Percentiles rank a stretch among this genome's conserved stretches.
phyloP scores from a whole-genome alignment of 2,113 vertebrate species.

The Phalacrocorax carbo region DNA sequence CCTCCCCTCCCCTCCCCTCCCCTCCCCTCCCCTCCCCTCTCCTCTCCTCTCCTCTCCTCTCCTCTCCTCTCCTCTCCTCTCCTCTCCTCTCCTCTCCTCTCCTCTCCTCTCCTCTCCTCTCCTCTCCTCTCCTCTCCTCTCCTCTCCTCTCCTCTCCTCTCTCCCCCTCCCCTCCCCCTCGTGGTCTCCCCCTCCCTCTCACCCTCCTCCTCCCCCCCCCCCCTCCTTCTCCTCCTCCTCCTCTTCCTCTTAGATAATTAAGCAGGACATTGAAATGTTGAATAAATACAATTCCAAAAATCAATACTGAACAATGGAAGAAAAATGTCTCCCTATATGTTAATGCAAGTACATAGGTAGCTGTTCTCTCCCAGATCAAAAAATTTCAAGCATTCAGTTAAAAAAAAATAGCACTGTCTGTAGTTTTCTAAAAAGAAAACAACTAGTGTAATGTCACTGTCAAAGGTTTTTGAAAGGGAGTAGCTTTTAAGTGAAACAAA shows the following conservation, averaged over 20 bases:
- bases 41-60: too few relatives aligned
- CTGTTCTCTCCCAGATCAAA: background rate
- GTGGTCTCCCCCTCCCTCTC: too few relatives aligned
- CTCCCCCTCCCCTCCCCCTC: too few relatives aligned
- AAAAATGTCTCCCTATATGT: background rate
- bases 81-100: background rate
- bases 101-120: background rate
- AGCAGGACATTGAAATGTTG: background rate
- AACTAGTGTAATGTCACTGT: background rate
- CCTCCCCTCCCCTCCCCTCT: too few relatives aligned
- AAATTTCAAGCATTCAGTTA: background rate
- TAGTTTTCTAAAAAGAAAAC: background rate
- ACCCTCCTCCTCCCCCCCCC: background rate
- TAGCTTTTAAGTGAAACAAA: background rate
- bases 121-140: background rate
- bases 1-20: background rate
- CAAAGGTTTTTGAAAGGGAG: background rate
- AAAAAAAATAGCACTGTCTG: background rate
- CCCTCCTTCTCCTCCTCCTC: background rate
- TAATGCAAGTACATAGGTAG: background rate
- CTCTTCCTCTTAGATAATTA: background rate
- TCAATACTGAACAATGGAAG: background rate
- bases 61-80: too few relatives aligned
- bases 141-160: background rate
- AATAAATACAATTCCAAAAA: background rate